Base-by-base conservation (phyloP, 2,888 invertebrate species). In the Drosophila kanekoi region DNA sequence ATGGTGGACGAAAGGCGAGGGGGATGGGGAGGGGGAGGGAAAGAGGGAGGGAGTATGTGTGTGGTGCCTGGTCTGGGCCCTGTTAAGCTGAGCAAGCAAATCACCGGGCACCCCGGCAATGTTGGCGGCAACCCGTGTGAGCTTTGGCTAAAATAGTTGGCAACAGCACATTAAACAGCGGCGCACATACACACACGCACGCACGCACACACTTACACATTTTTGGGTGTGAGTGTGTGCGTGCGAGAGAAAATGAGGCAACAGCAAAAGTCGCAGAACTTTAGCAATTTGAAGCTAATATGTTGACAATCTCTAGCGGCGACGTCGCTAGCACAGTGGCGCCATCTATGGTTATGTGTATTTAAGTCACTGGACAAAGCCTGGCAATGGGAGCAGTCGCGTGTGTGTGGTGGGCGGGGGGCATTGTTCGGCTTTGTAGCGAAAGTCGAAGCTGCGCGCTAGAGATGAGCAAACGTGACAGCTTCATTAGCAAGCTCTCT, bases 101-200 rank as follows among this genome's bases (percentile, higher is more conserved):
- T 83, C 83, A 81, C 84, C 81, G 81, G 79, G 86, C 72, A 45
- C 59, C 41, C 38, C 37, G 54, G 51, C 65, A 60, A 58, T 77
- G 72, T 71, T 83, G 79, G 58, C 59, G 71, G 77, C 84, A 86
- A 77, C 82, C 87, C 87, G 84, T 84, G 79, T 84, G 83, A 84
- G 87, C 87, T 88, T 85, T 84, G 85, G 89, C 87, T 81, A 80
- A 89, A 89, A 89, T 89, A 89, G 89, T 90, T 89, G 89, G 89
- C 89, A 89, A 89, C 90, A 90, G 77, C 87, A 89, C 81, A 90
- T 89, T 90, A 89, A 89, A 84, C 81, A 89, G 66, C 54, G 66
- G 23, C 67, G 51, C 65, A 54, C 56, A 47, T 62, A 57, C 67
- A 32, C 20, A 6, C 59, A 20, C 6, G 13, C 14, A 45, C 23